Conservation (phyloP, 2,113 vertebrate genomes). For the Halcyon senegalensis region DNA sequence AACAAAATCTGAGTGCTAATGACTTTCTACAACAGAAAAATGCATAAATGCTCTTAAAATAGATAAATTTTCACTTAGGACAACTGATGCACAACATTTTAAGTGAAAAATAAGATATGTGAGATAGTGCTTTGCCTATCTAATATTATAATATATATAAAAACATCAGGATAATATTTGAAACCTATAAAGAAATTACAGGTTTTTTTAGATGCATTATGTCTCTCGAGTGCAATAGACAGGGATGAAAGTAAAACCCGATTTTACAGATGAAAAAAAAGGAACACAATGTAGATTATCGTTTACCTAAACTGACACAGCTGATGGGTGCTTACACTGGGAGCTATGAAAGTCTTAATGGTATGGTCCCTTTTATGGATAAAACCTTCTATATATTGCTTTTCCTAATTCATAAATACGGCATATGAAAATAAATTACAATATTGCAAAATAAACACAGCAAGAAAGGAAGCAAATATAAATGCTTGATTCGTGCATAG, state of each 20-base stretch:
- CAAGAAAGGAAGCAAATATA: slow-evolving; percentile 67
- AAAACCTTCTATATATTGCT: slow-evolving; percentile 46
- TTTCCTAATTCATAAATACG: slow-evolving; percentile 67
- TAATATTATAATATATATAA: not conserved
- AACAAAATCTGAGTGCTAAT: not conserved
- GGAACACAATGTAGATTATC: not conserved
- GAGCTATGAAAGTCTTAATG: slow-evolving; percentile 26
- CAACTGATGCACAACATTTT: not conserved
- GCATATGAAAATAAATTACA: slow-evolving; percentile 73
- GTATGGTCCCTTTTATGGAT: not conserved
- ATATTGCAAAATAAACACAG: slow-evolving; percentile 66
- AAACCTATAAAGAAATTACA: not conserved
- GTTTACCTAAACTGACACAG: not conserved
- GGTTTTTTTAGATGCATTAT: not conserved
- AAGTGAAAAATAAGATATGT: not conserved
- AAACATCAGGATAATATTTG: not conserved
- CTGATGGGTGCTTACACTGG: not conserved
- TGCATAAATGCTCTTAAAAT: not conserved
- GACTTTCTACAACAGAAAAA: not conserved
- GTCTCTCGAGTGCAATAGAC: not conserved
- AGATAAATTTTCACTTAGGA: not conserved
- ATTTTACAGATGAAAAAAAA: not conserved
- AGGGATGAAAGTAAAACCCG: rapidly evolving
- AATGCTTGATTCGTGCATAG: slow-evolving; percentile 65
- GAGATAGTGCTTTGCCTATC: not conserved